Evolutionary conservation across 2,797 vertebrate genomes (phyloP), one percentile per base, ranked within the genome.

Genomic region (Gobio occitaniae): DNA sequence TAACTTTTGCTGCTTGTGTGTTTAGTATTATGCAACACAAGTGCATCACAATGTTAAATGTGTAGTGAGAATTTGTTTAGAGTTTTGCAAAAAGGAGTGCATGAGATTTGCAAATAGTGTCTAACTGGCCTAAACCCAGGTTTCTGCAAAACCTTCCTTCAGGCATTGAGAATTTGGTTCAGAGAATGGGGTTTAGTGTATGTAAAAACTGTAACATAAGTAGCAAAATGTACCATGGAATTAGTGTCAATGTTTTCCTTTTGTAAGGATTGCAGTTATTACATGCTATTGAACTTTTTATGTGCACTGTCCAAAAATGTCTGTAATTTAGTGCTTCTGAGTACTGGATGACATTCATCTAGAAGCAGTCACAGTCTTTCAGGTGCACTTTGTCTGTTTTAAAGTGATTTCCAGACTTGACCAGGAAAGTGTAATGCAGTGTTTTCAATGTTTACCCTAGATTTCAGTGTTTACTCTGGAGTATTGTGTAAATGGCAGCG

Each of bases 391-490:
- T 84, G 47, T 10, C 15, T 63, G 52, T 63, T 48, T 47, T 32
- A 44, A 41, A 41, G 21, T 2, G 74, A 78, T 86, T 65, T 78
- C 66, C 80, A 66, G 54, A 32, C 48, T 4, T 80, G 32, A 65
- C 44, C 54, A 68, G 21, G n/a, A 19, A 79, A 65, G 56, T 36
- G 47, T 68, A 15, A 41, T 16, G 44, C 54, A 79, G 77, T 83
- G 52, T 41, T 25, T 65, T 68, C 50, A n/a, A 41, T 63, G 63
- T 87, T 87, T 70, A 70, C 78, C 75, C 52, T 80, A 81, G 78
- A 84, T 84, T 69, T 80, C 61, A 69, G 41, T 87, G 68, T 87
- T 82, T 84, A 41, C 72, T 65, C 54, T 65, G 29, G 32, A 25
- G 61, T 48, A 70, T 75, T 69, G 48, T 59, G 61, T 75, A 68